Conservation (phyloP, 2,888 invertebrate species). For the Aspidiotus rigidus region DNA sequence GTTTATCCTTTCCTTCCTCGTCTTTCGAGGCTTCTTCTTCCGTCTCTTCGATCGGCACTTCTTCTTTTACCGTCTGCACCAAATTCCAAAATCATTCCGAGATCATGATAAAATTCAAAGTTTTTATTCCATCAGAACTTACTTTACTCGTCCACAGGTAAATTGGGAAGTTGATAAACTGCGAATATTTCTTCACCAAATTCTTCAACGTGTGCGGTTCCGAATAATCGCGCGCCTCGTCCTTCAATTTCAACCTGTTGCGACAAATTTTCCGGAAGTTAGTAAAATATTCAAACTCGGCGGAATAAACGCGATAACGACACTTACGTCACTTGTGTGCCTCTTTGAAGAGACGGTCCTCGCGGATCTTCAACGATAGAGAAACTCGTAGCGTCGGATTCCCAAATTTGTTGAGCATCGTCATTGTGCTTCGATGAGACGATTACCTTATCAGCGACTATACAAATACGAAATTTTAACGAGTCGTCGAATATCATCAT, state of each 20-base stretch:
- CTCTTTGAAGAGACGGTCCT: slow-evolving; percentile 81
- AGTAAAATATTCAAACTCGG: neutral
- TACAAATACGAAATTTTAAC: neutral
- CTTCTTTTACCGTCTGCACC: slow-evolving; percentile 19
- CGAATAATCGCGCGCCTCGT: slow-evolving; percentile 92
- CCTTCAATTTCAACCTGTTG: slow-evolving; percentile 77
- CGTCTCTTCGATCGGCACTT: slow-evolving; percentile 24
- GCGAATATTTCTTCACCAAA: slow-evolving; percentile 93
- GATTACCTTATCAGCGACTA: slow-evolving; percentile 87
- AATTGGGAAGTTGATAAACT: slow-evolving; percentile 99
- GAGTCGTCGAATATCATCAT: neutral
- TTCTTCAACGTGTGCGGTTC: slow-evolving; percentile 83
- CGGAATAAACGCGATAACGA: neutral
- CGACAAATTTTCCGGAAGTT: neutral
- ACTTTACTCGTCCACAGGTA: slow-evolving; percentile 77
- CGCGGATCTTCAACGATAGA: slow-evolving; percentile 88
- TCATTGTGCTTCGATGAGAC: slow-evolving; percentile 93
- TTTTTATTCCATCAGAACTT: slow-evolving; percentile 13
- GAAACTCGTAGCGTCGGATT: slow-evolving; percentile 87
- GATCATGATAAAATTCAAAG: neutral
- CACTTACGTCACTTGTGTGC: slow-evolving; percentile 67
- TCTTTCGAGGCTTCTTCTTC: slow-evolving; percentile 30
- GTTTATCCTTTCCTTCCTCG: slow-evolving; percentile 56
- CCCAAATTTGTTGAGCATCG: slow-evolving; percentile 94
- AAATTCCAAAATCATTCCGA: neutral